Conservation (phyloP, 2,888 invertebrate genomes). For the Hartigia nigra region DNA sequence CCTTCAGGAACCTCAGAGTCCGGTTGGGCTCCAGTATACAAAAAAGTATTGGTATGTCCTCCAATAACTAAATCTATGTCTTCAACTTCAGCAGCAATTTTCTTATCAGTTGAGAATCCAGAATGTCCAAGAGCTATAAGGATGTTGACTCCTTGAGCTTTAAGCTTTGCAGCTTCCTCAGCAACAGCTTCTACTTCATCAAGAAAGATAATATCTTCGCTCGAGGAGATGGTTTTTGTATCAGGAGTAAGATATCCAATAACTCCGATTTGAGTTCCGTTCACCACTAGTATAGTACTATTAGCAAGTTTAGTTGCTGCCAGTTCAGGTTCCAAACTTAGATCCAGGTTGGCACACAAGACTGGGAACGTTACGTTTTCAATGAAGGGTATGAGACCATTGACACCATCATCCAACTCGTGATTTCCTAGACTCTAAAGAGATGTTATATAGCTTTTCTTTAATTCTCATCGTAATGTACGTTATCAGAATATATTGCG, state of each 20-base stretch:
- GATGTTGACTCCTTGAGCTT: slow-evolving; percentile 77
- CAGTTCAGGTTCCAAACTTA: slow-evolving; percentile 73
- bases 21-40: slow-evolving; percentile 76
- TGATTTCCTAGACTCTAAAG: slow-evolving; percentile 91
- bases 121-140: slow-evolving; percentile 92
- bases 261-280: slow-evolving; percentile 79
- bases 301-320: slow-evolving; percentile 70
- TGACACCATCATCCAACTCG: slow-evolving; percentile 87
- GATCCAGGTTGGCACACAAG: slow-evolving; percentile 81
- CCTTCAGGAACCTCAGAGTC: slow-evolving; percentile 79
- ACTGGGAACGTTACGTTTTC: slow-evolving; percentile 78
- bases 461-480: background rate
- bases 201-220: slow-evolving; percentile 64
- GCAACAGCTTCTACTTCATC: slow-evolving; percentile 79
- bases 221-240: slow-evolving; percentile 72
- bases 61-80: slow-evolving; percentile 90
- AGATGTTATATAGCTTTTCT: too few species aligned
- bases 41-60: slow-evolving; percentile 91
- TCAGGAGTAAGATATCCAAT: slow-evolving; percentile 90
- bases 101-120: slow-evolving; percentile 80
- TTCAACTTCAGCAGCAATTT: slow-evolving; percentile 81
- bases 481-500: background rate
- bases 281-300: slow-evolving; percentile 75
- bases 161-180: slow-evolving; percentile 74
- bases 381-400: slow-evolving; percentile 81